phyloP scores from a whole-genome alignment of 2,797 vertebrate genomes.

The Neosilurus hyrtlii region DNA sequence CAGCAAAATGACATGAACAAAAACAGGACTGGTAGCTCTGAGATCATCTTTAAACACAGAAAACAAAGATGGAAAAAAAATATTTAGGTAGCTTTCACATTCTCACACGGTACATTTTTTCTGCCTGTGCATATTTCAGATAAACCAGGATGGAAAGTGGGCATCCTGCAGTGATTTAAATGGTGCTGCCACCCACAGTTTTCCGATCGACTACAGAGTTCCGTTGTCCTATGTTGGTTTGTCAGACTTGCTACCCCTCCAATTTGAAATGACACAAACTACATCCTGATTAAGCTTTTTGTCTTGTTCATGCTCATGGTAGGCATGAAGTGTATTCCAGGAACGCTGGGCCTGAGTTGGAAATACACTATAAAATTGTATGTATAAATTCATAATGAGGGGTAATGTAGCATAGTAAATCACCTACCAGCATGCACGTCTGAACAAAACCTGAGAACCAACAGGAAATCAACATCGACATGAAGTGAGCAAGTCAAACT shows the following conservation, averaged over 20 bases:
- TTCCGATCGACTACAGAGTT: background rate
- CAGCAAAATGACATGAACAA: background rate
- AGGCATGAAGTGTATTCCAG: background rate
- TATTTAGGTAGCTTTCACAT: background rate
- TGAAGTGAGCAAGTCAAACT: background rate
- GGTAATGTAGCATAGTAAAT: background rate
- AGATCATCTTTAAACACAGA: background rate
- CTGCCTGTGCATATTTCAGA: background rate
- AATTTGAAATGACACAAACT: background rate
- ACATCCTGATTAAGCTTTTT: background rate
- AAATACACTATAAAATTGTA: background rate
- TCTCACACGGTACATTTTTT: too few species aligned
- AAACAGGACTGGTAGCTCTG: background rate
- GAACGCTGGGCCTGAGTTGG: background rate
- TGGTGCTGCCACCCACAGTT: background rate
- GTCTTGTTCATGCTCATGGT: background rate
- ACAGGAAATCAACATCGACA: background rate
- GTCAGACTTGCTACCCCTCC: too few species aligned
- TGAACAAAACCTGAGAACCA: background rate
- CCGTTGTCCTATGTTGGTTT: too few species aligned
- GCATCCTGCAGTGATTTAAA: background rate
- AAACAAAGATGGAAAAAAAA: background rate
- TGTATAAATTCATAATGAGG: background rate
- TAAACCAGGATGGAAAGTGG: background rate
- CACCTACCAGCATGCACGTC: background rate